Evolutionary conservation across 1,140 invertebrate genomes (phyloP).

Genomic region (Drosophila bifasciata): DNA sequence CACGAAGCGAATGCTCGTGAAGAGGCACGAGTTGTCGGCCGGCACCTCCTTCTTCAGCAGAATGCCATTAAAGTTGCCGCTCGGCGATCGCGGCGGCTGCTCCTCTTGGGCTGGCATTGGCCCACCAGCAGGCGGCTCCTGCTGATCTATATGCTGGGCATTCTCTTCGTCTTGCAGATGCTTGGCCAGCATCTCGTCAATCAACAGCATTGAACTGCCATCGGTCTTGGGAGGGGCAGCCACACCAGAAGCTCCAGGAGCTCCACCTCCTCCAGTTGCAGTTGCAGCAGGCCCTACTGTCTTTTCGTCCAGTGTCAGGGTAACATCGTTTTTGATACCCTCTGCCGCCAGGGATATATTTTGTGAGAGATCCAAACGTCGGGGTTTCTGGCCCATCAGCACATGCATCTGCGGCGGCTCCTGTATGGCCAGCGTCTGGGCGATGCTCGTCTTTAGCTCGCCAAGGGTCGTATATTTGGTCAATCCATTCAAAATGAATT

Average conservation of each 20-base stretch:
- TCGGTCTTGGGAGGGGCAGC: slow-evolving; percentile 10
- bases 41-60: slow-evolving; percentile 95
- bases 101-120: slow-evolving; percentile 32
- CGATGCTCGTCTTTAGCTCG: slow-evolving; percentile 89
- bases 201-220: slow-evolving; percentile 44
- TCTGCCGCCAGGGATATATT: slow-evolving; percentile 85
- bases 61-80: slow-evolving; percentile 87
- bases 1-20: slow-evolving; percentile 93
- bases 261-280: neutral
- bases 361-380: slow-evolving; percentile 87
- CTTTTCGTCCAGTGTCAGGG: slow-evolving; percentile 93
- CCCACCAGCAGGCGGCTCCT: no score
- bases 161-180: slow-evolving; percentile 73
- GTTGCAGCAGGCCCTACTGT: no score
- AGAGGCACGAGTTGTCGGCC: slow-evolving; percentile 97
- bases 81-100: slow-evolving; percentile 50
- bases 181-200: slow-evolving; percentile 72
- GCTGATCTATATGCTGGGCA: slow-evolving; percentile 68
- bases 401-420: slow-evolving; percentile 87
- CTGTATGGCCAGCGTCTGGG: slow-evolving; percentile 88
- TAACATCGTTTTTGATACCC: slow-evolving; percentile 92
- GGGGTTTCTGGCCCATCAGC: slow-evolving; percentile 91
- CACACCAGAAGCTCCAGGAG: no score
- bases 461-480: slow-evolving; percentile 88
- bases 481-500: slow-evolving; percentile 88